These are phyloP conservation scores for Cheilosia scutellata DNA, from an alignment of 2,888 invertebrate species.

Conservation along the genomic window DNA sequence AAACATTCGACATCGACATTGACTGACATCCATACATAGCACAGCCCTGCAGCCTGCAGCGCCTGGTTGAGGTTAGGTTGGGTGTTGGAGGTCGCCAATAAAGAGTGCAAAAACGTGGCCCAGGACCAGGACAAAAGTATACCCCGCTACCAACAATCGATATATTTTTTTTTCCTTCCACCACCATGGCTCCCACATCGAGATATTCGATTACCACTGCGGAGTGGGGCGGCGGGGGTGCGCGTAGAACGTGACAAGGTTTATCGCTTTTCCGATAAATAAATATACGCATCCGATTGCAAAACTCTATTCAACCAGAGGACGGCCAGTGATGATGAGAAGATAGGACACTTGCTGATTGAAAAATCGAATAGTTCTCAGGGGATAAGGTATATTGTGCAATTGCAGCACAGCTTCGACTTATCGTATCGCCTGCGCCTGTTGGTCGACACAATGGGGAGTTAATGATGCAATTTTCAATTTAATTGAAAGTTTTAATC, in stretches of 20 bases:
- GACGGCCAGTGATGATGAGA: neutral
- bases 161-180: neutral
- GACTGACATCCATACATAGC: no score
- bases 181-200: neutral
- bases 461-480: constrained; percentile 12
- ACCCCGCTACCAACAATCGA: no score
- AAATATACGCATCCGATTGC: neutral
- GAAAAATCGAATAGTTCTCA: neutral
- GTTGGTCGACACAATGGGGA: neutral
- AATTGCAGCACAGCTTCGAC: neutral
- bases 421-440: neutral
- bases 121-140: no score
- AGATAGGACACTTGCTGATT: neutral
- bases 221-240: neutral
- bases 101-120: no score
- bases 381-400: neutral
- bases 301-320: neutral
- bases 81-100: no score
- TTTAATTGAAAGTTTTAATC: neutral
- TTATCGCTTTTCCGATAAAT: constrained; percentile 20
- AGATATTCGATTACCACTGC: neutral
- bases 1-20: no score
- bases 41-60: no score
- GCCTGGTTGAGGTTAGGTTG: no score
- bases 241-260: neutral